Evolutionary conservation across 2,797 vertebrate genomes (phyloP), one percentile per base, ranked within the genome.

Genomic region (Hylomyscus alleni): DNA sequence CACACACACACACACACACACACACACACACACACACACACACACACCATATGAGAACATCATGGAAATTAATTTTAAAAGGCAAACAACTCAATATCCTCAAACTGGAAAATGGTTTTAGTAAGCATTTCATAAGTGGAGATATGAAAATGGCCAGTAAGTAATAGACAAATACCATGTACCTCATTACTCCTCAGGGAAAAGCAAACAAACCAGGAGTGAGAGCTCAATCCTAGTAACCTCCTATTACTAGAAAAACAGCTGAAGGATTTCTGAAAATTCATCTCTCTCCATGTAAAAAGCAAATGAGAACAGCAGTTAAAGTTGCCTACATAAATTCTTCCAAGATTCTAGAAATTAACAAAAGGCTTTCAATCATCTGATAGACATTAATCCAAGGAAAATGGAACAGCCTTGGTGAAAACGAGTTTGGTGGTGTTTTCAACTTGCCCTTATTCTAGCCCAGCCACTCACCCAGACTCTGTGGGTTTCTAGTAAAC

Each of bases 321-420:
- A 69, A 94, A 84, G 37, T 3, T 54, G 1, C 65, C 75, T 91
- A 90, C 82, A 58, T 60, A 12, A 80, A 80, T 50, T 72, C 47
- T 89, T 92, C 91, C 40, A 75, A 86, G 89, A 78, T 34, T 60
- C 75, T 75, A 26, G 14, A 91, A 91, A 93, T 78, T 69, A 85
- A 85, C 72, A 89, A 88, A 94, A 93, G 60, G 31, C 22, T 93
- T 89, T 86, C 47, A 87, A 87, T 76, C 50, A 17, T 87, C 34
- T 86, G 52, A 81, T 10, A 50, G 52, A 2, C n/a, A 93, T 73
- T 58, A 73, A 77, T 29, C 17, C 17, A 65, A 54, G 54, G 89
- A 82, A 91, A 95, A 87, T 4, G 3, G 26, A 14, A n/a, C 47
- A 72, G 20, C 10, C 14, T 87, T 40, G 62, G 67, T 58, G 50